Percentiles rank a stretch among this genome's conserved stretches.
These are phyloP conservation scores for Silurus lanzhouensis DNA, from an alignment of 2,797 vertebrate species.

Conservation along the genomic window DNA sequence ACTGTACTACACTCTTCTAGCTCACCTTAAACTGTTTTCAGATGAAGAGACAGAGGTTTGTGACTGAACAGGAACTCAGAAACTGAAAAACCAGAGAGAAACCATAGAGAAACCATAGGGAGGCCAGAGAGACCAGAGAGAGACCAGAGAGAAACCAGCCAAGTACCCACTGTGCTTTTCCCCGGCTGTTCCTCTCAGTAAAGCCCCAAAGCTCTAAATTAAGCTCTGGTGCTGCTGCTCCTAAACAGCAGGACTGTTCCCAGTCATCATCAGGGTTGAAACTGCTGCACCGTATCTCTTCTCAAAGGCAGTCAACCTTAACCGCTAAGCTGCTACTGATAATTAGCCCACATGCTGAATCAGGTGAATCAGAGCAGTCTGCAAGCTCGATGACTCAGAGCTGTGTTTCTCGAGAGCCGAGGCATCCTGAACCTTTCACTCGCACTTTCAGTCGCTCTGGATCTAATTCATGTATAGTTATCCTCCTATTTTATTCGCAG, in stretches of 20 bases:
- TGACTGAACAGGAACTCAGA: neutral
- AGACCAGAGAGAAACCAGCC: too few species aligned
- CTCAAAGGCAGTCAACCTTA: neutral
- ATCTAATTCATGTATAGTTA: neutral
- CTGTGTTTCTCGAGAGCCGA: neutral
- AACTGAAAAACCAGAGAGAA: neutral
- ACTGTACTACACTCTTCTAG: neutral
- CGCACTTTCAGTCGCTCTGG: neutral
- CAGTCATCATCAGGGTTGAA: neutral
- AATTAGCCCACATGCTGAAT: neutral
- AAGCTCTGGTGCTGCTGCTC: neutral
- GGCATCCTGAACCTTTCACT: neutral
- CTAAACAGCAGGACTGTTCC: neutral
- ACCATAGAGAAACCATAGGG: neutral
- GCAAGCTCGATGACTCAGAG: neutral
- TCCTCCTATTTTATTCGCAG: neutral
- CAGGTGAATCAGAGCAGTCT: neutral
- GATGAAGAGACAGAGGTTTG: neutral
- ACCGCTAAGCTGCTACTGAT: slow-evolving; percentile 1
- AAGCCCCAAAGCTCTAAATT: neutral
- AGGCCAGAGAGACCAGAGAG: too few species aligned
- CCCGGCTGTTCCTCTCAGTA: neutral
- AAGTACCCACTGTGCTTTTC: neutral
- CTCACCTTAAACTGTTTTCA: neutral
- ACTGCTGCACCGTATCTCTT: neutral